These are phyloP conservation scores for Cryptus viduatorius DNA, from an alignment of 2,888 invertebrate species.

Conservation along the genomic window DNA sequence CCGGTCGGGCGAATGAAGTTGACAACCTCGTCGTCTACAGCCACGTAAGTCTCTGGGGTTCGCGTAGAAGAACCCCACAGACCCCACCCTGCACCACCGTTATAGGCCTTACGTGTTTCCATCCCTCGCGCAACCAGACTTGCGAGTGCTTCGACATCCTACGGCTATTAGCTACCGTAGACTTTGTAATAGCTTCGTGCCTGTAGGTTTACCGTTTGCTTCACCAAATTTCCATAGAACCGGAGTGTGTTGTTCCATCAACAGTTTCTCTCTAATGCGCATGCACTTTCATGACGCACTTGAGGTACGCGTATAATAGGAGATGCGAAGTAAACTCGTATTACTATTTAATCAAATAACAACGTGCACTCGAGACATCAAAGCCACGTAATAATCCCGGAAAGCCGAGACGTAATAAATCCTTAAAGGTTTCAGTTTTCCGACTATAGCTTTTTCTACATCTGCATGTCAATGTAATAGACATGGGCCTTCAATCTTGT, in stretches of 20 bases:
- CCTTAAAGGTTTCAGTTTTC: no score
- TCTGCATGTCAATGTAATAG: no score
- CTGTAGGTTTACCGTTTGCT: conserved; percentile 24
- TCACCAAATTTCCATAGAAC: conserved; percentile 45
- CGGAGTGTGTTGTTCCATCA: conserved; percentile 28
- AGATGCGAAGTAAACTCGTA: neutral
- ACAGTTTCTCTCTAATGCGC: conserved; percentile 39
- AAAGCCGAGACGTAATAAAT: no score
- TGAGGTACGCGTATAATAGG: conserved; percentile 17
- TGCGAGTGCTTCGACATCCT: neutral
- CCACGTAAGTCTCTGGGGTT: neutral
- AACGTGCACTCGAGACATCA: neutral
- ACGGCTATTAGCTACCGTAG: conserved; percentile 19
- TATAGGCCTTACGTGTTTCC: conserved; percentile 28
- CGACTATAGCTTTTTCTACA: no score
- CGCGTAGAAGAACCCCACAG: neutral
- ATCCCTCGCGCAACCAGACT: neutral
- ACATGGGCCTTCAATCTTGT: no score
- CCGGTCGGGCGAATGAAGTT: conserved; percentile 47
- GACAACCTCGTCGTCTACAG: conserved; percentile 22
- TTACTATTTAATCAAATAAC: neutral
- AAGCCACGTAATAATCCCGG: neutral
- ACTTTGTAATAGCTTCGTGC: conserved; percentile 47
- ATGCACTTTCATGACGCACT: conserved; percentile 43
- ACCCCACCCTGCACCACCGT: conserved; percentile 14